Evolutionary conservation across 92 coral and sea anemone species (phyloP).

Genomic region (Epizoanthus rinbou): DNA sequence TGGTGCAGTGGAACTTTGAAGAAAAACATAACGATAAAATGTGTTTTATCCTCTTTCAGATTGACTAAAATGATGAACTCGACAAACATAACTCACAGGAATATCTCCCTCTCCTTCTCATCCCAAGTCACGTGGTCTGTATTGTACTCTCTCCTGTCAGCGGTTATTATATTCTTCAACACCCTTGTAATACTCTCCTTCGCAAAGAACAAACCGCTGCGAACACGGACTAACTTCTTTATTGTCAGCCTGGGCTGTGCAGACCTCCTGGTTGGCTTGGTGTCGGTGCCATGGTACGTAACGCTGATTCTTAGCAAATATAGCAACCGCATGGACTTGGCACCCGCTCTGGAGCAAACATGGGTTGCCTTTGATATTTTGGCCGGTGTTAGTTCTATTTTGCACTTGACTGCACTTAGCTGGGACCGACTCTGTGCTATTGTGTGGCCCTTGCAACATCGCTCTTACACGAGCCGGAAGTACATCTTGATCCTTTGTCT

Average conservation of each 20-base stretch:
- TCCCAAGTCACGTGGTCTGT: conserved; percentile 51
- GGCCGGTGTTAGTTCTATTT: conserved; percentile 79
- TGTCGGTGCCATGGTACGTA: conserved; percentile 77
- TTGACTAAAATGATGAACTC: conserved; percentile 1
- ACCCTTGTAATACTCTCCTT: conserved; percentile 69
- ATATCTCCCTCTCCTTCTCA: neutral
- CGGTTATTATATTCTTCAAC: conserved; percentile 61
- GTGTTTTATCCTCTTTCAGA: neutral
- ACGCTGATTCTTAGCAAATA: conserved; percentile 54
- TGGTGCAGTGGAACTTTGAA: too few relatives aligned
- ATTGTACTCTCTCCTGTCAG: conserved; percentile 40
- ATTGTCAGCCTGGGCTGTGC: conserved; percentile 73
- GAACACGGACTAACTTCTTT: conserved; percentile 80
- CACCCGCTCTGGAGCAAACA: conserved; percentile 32
- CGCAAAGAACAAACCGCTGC: conserved; percentile 67
- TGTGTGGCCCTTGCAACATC: conserved; percentile 79
- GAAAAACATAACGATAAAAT: too few relatives aligned
- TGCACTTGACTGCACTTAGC: conserved; percentile 76
- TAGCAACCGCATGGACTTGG: conserved; percentile 30
- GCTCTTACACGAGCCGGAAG: conserved; percentile 61
- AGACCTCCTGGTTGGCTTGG: conserved; percentile 70
- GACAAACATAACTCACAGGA: neutral
- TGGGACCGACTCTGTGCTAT: conserved; percentile 86
- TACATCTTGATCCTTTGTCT: conserved; percentile 60
- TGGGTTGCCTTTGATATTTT: conserved; percentile 81